These are phyloP conservation scores for Tragelaphus strepsiceros DNA, from an alignment of 2,113 vertebrate genomes.

Conservation along the genomic window DNA sequence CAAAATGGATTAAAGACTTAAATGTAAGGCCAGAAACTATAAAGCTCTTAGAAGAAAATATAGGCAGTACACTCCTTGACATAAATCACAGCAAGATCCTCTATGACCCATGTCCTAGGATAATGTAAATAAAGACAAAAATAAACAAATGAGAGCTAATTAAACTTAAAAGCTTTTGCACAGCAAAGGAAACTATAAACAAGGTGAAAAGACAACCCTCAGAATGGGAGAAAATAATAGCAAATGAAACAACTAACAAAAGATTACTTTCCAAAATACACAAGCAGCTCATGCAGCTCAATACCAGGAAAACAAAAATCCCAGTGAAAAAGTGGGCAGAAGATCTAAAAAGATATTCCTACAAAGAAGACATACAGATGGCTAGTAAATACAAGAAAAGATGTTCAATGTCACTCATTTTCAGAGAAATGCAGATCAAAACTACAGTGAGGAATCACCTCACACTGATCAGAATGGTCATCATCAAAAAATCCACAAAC, in stretches of 20 bases:
- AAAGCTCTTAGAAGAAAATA: background rate
- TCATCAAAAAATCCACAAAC: background rate
- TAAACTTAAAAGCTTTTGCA: background rate
- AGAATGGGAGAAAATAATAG: background rate
- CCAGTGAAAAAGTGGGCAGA: background rate
- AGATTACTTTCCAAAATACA: background rate
- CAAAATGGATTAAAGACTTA: background rate
- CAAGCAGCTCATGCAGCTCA: background rate
- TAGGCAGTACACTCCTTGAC: background rate
- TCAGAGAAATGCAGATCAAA: background rate
- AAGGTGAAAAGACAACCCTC: background rate
- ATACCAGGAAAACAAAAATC: background rate
- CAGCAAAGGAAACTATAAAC: background rate
- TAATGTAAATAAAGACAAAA: background rate
- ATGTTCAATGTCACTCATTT: background rate
- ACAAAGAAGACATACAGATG: background rate
- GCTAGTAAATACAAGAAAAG: background rate
- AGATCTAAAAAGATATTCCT: background rate
- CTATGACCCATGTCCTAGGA: background rate
- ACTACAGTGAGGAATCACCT: background rate
- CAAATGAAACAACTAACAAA: background rate
- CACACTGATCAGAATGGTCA: background rate
- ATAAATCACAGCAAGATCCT: background rate
- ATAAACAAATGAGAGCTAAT: background rate
- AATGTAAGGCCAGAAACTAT: background rate